Conservation (phyloP, 2,888 invertebrate species). For the Drosophila nr. fundita region DNA sequence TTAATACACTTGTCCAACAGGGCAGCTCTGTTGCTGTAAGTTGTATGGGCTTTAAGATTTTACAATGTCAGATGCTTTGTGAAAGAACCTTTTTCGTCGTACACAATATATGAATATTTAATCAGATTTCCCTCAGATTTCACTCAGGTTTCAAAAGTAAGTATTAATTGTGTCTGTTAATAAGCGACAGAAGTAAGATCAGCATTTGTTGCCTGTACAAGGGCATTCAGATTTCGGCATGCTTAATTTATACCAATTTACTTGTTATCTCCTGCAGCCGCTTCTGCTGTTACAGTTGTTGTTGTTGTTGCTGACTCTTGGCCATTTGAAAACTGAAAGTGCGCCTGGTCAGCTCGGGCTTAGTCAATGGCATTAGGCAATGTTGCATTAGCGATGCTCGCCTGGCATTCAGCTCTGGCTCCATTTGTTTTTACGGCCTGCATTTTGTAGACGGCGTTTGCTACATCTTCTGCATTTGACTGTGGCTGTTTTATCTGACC, state of each 20-base stretch:
- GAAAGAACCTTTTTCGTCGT: too few relatives aligned
- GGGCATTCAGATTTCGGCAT: conserved; percentile 36
- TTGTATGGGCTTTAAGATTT: background rate
- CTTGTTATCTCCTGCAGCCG: conserved; percentile 61
- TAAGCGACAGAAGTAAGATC: background rate
- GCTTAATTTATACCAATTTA: conserved; percentile 19
- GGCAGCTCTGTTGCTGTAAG: background rate
- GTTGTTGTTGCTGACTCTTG: conserved; percentile 33
- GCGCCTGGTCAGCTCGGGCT: conserved; percentile 58
- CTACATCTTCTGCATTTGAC: conserved; percentile 30
- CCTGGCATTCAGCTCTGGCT: conserved; percentile 65
- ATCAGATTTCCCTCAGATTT: background rate
- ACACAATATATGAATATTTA: too few relatives aligned
- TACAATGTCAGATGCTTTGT: background rate
- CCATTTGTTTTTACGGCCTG: conserved; percentile 78
- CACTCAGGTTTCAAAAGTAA: background rate
- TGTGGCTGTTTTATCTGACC: conserved; percentile 40
- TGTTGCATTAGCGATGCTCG: conserved; percentile 70
- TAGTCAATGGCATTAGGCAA: conserved; percentile 65
- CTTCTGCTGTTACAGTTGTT: conserved; percentile 45
- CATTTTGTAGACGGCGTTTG: conserved; percentile 67
- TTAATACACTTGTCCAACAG: conserved; percentile 41
- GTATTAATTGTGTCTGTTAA: background rate
- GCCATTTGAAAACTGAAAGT: conserved; percentile 76
- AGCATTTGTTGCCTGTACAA: conserved; percentile 1